Percentiles rank a stretch among this genome's conserved stretches.
These are phyloP conservation scores for Gymnopithys bicolor DNA, from an alignment of 2,797 vertebrate genomes.

Conservation along the genomic window DNA sequence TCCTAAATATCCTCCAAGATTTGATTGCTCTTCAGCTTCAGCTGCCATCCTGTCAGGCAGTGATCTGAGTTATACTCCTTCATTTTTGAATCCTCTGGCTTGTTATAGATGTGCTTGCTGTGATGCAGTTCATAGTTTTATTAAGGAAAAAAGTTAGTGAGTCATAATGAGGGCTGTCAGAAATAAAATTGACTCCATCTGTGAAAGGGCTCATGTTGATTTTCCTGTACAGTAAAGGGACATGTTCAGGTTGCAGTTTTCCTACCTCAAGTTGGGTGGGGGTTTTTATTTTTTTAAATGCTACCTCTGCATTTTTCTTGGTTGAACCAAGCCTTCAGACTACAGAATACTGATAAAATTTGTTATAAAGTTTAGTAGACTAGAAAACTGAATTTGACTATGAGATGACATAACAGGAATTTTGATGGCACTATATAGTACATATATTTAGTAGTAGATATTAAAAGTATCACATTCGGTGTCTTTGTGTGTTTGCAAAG, in stretches of 20 bases:
- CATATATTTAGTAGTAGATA: neutral
- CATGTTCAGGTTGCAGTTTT: neutral
- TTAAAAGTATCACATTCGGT: neutral
- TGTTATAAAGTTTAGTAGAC: neutral
- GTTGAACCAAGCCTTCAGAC: neutral
- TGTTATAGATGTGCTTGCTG: neutral
- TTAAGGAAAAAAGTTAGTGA: conserved; percentile 11
- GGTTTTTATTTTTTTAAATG: neutral
- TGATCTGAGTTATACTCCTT: neutral
- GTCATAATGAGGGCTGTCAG: neutral
- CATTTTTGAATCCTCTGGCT: neutral
- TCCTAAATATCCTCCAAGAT: neutral
- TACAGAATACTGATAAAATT: neutral
- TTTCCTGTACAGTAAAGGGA: neutral
- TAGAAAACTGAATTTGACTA: neutral
- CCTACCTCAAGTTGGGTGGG: fast-evolving
- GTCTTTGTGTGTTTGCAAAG: neutral
- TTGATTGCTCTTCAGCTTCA: neutral
- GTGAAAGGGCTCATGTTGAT: neutral
- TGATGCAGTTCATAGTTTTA: neutral
- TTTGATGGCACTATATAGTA: neutral
- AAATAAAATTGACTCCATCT: neutral
- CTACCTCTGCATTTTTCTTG: neutral
- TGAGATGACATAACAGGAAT: neutral
- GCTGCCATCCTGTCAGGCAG: neutral